Evolutionary conservation across 37 sponge, comb jelly and placozoan genomes (phyloP).

Genomic region (Aphrocallistes beatrix): DNA sequence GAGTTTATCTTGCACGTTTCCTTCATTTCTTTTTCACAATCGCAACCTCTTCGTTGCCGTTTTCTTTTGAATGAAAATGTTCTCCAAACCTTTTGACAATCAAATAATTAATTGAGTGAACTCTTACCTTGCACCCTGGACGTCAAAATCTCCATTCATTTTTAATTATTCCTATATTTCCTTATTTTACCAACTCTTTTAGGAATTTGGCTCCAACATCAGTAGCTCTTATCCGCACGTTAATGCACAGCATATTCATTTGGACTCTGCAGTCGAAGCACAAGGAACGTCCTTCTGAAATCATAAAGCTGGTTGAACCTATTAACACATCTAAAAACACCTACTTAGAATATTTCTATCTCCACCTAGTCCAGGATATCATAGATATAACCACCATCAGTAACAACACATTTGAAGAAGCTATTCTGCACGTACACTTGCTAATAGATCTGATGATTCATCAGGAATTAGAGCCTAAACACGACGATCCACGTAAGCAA

Average conservation of each 20-base stretch:
- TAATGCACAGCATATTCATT: neutral
- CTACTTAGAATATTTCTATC: neutral
- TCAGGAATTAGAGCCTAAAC: no score
- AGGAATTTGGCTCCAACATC: neutral
- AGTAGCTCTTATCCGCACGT: neutral
- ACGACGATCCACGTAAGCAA: no score
- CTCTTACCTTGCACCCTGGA: no score
- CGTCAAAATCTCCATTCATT: no score
- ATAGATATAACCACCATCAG: neutral
- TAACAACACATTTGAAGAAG: conserved; percentile 3
- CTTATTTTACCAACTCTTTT: no score
- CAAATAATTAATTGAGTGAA: no score
- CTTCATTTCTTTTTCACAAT: no score
- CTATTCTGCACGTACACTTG: neutral
- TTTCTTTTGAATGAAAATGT: no score
- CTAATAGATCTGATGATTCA: neutral
- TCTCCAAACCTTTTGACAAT: no score
- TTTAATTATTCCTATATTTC: no score
- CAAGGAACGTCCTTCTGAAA: neutral
- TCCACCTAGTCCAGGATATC: conserved; percentile 9
- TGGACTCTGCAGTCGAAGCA: neutral
- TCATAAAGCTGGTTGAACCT: neutral
- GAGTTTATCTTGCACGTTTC: no score
- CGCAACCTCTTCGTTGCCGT: no score
- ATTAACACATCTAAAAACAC: neutral